Evolutionary conservation across 1,140 invertebrate genomes (phyloP).

Genomic region (Psilanteris sp.): DNA sequence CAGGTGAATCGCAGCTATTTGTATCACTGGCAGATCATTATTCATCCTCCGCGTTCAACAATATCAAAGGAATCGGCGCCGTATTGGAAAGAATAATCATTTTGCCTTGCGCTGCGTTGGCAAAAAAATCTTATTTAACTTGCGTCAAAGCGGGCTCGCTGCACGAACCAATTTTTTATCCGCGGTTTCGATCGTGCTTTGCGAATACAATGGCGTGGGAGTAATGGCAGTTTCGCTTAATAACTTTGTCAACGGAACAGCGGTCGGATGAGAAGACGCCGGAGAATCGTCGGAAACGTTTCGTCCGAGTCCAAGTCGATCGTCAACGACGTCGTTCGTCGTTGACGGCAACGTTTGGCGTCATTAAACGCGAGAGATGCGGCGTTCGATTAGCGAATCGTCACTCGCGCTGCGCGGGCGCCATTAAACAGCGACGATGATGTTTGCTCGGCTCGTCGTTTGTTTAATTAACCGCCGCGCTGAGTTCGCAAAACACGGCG

Average conservation of each 20-base stretch:
- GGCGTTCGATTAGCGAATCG: too few relatives aligned
- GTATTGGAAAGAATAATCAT: conserved; percentile 54
- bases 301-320: too few relatives aligned
- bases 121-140: conserved; percentile 59
- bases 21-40: conserved; percentile 78
- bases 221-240: conserved; percentile 36
- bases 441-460: conserved; percentile 8
- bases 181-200: not conserved
- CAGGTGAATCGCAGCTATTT: conserved; percentile 77
- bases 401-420: too few relatives aligned
- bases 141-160: conserved; percentile 7
- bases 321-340: too few relatives aligned
- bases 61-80: conserved; percentile 57
- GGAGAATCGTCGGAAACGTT: too few relatives aligned
- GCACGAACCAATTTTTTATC: conserved; percentile 17
- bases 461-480: conserved; percentile 18
- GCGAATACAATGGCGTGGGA: conserved; percentile 29
- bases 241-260: conserved; percentile 40
- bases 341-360: too few relatives aligned
- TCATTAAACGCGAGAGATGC: too few relatives aligned
- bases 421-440: not conserved
- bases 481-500: too few relatives aligned
- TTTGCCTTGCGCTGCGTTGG: conserved; percentile 35
- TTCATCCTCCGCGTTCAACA: conserved; percentile 65
- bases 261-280: too few relatives aligned